Conservation (phyloP, 2,113 vertebrate genomes). For the Epinephelus cyanopodus region DNA sequence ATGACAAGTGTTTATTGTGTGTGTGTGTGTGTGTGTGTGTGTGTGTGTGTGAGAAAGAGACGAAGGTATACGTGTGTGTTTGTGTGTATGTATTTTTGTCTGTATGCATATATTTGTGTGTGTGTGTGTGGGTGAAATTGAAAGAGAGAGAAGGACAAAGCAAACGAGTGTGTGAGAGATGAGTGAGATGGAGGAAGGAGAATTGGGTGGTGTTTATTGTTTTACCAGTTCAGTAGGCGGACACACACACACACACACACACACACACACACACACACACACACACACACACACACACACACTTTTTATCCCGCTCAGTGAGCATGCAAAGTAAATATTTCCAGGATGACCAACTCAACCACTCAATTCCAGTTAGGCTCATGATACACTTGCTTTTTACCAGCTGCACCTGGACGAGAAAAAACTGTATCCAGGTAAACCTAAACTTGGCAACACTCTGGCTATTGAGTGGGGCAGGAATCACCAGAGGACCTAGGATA, state of each 20-base stretch:
- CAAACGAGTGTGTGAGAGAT: constrained; percentile 49
- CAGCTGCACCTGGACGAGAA: neutral
- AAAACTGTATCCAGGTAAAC: neutral
- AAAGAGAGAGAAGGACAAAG: constrained; percentile 60
- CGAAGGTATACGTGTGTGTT: constrained; percentile 20
- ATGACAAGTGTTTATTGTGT: constrained; percentile 76
- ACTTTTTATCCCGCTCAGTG: constrained; percentile 20
- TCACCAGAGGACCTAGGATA: no score
- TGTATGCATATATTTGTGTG: neutral
- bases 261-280: constrained; percentile 25
- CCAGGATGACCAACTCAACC: constrained; percentile 23
- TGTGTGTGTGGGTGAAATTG: constrained; percentile 47
- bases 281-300: constrained; percentile 32
- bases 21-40: constrained; percentile 58
- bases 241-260: constrained; percentile 25
- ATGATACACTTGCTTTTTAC: neutral
- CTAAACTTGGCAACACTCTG: no score
- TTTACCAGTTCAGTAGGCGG: constrained; percentile 53
- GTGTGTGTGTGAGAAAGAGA: constrained; percentile 50
- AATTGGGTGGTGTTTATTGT: constrained; percentile 54
- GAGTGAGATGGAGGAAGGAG: constrained; percentile 38
- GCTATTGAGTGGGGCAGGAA: no score
- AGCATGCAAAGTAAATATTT: constrained; percentile 50
- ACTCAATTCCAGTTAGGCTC: constrained; percentile 4
- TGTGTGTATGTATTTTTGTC: constrained; percentile 12